These are phyloP conservation scores for Drosophila trapezifrons DNA, from an alignment of 1,140 invertebrate species.

Conservation along the genomic window DNA sequence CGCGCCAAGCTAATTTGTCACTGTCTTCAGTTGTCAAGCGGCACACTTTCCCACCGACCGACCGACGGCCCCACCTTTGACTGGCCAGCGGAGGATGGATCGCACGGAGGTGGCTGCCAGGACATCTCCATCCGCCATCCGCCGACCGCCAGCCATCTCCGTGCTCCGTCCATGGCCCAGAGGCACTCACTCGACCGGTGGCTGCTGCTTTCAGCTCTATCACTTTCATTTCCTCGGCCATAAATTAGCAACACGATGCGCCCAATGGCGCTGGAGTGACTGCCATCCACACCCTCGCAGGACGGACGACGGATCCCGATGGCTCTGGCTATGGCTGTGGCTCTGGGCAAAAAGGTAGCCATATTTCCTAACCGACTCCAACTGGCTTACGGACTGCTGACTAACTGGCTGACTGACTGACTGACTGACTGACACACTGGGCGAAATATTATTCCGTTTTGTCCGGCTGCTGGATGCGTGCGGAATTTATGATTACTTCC, in stretches of 20 bases:
- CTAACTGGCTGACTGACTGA: slow-evolving; percentile 19
- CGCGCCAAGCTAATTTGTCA: slow-evolving; percentile 77
- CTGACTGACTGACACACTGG: slow-evolving; percentile 45
- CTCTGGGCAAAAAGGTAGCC: slow-evolving; percentile 62
- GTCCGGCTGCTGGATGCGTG: slow-evolving; percentile 55
- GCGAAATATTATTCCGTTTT: slow-evolving; percentile 60
- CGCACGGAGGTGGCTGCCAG: slow-evolving; percentile 17
- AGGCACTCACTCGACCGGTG: slow-evolving; percentile 37
- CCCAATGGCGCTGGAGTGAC: slow-evolving; percentile 20
- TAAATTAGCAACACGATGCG: slow-evolving; percentile 77
- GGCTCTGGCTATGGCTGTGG: slow-evolving; percentile 6
- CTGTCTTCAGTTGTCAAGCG: slow-evolving; percentile 79
- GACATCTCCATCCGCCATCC: slow-evolving; percentile 17
- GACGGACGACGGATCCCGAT: slow-evolving; percentile 2
- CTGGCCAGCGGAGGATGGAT: slow-evolving; percentile 15
- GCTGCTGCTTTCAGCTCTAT: slow-evolving; percentile 77
- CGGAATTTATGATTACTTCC: slow-evolving; percentile 80
- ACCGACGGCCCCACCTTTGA: slow-evolving; percentile 16
- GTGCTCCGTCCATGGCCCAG: slow-evolving; percentile 42
- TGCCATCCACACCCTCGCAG: slow-evolving; percentile 5
- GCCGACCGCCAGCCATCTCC: slow-evolving; percentile 17
- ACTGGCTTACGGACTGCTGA: slow-evolving; percentile 30
- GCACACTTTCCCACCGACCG: slow-evolving; percentile 48
- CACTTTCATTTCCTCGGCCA: slow-evolving; percentile 80
- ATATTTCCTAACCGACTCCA: slow-evolving; percentile 47